A percentile compares a stretch with the other conserved stretches of the same genome.
phyloP scores from a whole-genome alignment of 1,140 invertebrate genomes.

The Leptopilina clavipes region DNA sequence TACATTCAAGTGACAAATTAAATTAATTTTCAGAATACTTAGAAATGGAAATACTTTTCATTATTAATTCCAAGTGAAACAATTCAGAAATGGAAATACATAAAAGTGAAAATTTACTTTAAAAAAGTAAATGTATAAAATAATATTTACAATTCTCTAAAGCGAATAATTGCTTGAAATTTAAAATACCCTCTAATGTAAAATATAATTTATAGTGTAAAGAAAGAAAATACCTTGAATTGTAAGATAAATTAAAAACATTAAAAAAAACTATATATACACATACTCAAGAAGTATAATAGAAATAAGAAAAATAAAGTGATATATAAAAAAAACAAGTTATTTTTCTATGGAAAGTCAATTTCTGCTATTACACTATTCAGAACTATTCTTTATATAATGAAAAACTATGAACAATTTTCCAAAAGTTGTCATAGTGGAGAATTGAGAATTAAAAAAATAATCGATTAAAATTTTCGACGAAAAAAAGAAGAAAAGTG shows the following conservation, averaged over 20 bases:
- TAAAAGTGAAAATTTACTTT: too few species aligned
- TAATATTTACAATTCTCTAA: too few species aligned
- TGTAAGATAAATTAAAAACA: too few species aligned
- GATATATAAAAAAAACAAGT: background rate
- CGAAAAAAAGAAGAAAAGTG: too few species aligned
- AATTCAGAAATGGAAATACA: too few species aligned
- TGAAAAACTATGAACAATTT: slow-evolving; percentile 1
- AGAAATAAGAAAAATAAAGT: background rate
- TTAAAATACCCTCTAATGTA: background rate
- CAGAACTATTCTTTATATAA: slow-evolving; percentile 33
- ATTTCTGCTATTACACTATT: slow-evolving; percentile 28
- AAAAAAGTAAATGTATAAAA: too few species aligned
- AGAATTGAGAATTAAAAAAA: background rate
- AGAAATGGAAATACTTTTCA: too few species aligned
- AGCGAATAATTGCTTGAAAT: background rate
- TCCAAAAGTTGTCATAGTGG: background rate
- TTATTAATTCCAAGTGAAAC: too few species aligned
- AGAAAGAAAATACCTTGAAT: background rate
- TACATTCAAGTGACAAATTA: too few species aligned
- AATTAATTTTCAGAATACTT: too few species aligned
- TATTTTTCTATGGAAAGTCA: slow-evolving; percentile 29
- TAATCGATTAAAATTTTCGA: background rate
- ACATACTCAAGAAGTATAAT: background rate
- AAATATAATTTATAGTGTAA: background rate
- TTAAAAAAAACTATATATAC: slow-evolving; percentile 12